Evolutionary conservation across 1,140 invertebrate species (phyloP).

Genomic region (Homalodisca vitripennis): DNA sequence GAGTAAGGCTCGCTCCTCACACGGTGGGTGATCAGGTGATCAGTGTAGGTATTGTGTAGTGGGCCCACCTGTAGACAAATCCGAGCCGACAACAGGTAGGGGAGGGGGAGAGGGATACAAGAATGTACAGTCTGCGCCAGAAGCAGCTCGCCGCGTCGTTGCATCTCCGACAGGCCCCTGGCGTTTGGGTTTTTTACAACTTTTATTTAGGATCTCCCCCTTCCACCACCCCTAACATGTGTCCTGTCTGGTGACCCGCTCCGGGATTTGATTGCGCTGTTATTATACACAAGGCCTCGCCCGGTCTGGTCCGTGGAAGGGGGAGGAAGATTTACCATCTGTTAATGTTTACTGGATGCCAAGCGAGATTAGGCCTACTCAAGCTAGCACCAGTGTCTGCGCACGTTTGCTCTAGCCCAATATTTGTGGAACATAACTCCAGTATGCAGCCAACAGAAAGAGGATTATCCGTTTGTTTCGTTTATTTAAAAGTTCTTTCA

Average conservation of each 20-base stretch:
- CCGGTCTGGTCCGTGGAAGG: background rate
- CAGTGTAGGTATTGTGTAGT: background rate
- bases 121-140: conserved; percentile 18
- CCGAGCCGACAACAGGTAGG: conserved; percentile 20
- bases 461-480: no score
- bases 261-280: background rate
- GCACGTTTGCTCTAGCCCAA: no score
- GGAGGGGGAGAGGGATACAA: conserved; percentile 6
- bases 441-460: no score
- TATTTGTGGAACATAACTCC: no score
- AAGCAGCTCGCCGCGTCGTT: background rate
- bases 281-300: background rate
- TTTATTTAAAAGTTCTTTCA: no score
- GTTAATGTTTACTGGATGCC: background rate
- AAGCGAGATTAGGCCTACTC: no score
- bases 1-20: no score
- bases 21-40: background rate
- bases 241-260: background rate
- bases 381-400: no score
- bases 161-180: no score
- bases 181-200: conserved; percentile 7
- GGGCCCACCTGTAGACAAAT: conserved; percentile 21
- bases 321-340: background rate
- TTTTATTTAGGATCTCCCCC: conserved; percentile 1
- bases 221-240: no score